phyloP scores from a whole-genome alignment of 2,113 vertebrate genomes.

The Lepus americanus region DNA sequence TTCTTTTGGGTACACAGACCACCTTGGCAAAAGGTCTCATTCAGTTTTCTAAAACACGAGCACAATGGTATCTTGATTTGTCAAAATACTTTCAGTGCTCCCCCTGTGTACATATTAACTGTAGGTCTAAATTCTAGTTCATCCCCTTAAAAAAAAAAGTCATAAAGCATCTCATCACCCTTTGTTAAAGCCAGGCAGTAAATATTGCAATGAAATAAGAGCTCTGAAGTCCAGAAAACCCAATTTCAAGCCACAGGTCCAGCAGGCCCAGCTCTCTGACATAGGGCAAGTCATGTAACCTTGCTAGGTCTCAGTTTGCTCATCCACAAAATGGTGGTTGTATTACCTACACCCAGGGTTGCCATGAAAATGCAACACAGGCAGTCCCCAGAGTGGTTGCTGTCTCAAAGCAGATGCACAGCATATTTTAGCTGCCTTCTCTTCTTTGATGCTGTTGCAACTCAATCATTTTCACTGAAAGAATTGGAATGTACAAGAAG shows the following conservation, averaged over 20 bases:
- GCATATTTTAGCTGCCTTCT: not conserved
- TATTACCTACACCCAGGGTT: no score
- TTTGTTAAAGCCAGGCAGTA: not conserved
- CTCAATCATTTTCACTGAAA: not conserved
- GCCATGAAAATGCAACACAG: not conserved
- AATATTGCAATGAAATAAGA: not conserved
- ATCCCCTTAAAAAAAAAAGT: not conserved
- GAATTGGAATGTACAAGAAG: not conserved
- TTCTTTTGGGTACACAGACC: not conserved
- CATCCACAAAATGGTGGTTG: not conserved
- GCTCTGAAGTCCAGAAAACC: not conserved
- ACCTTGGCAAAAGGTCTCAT: not conserved
- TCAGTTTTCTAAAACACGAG: conserved; percentile 13
- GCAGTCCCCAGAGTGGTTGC: not conserved
- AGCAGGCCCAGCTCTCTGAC: not conserved
- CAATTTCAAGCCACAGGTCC: not conserved
- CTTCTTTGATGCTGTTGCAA: not conserved
- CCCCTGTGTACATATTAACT: not conserved
- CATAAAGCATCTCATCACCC: not conserved
- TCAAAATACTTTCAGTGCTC: conserved; percentile 10
- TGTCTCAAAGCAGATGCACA: not conserved
- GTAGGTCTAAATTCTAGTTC: conserved; percentile 9
- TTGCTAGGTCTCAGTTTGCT: not conserved
- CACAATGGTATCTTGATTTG: not conserved
- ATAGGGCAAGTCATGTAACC: not conserved